A percentile compares a stretch with the other conserved stretches of the same genome.
phyloP scores from a whole-genome alignment of 2,797 vertebrate species.

The Danio albolineatus region DNA sequence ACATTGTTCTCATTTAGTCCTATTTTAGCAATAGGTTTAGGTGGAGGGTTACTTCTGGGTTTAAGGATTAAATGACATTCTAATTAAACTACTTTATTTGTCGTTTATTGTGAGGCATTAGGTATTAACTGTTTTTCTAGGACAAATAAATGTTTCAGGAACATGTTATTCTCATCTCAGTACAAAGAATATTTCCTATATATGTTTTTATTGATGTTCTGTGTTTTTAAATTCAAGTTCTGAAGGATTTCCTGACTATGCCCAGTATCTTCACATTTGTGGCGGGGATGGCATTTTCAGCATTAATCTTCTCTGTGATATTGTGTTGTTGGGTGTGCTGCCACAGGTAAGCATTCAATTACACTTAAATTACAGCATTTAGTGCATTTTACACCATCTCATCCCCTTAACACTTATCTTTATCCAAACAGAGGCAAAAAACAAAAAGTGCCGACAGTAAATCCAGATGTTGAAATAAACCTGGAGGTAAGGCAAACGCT shows the following conservation, averaged over 20 bases:
- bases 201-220: neutral
- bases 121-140: neutral
- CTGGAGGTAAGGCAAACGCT: neutral
- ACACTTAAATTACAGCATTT: neutral
- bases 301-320: conserved; percentile 29
- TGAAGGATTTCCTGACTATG: rapidly evolving
- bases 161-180: neutral
- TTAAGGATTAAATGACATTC: neutral
- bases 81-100: neutral
- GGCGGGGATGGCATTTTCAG: conserved; percentile 59
- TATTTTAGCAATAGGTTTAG: neutral
- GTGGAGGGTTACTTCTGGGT: neutral
- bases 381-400: neutral
- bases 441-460: neutral
- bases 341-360: conserved; percentile 59
- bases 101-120: neutral
- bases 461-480: neutral
- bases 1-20: neutral
- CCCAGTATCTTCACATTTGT: conserved; percentile 61
- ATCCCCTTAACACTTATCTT: neutral
- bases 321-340: conserved; percentile 52
- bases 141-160: neutral
- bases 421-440: conserved; percentile 23
- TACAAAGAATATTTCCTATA: conserved; percentile 46
- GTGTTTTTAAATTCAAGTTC: neutral